A percentile compares a stretch with the other conserved stretches of the same genome.
Evolutionary conservation across 2,888 invertebrate species (phyloP).

Genomic region (Pardosa pseudoannulata): DNA sequence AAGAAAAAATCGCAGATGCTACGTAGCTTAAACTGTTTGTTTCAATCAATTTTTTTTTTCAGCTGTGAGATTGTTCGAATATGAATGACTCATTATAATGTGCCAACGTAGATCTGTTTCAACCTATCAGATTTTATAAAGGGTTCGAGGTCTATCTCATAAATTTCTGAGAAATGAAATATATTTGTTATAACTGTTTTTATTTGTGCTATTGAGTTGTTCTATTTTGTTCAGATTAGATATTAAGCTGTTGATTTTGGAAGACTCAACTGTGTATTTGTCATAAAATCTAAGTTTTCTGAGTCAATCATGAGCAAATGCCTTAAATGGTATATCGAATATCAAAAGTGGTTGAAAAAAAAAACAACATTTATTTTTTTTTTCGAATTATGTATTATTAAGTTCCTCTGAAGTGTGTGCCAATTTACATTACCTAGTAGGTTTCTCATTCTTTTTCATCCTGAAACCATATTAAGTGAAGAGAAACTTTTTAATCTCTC

Average conservation of each 20-base stretch:
- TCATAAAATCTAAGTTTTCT: background rate
- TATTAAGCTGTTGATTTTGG: background rate
- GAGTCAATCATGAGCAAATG: too few relatives aligned
- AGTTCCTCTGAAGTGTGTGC: slow-evolving; percentile 12
- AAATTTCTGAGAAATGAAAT: background rate
- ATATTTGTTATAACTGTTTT: slow-evolving; percentile 1
- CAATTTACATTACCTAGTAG: background rate
- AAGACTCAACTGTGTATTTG: background rate
- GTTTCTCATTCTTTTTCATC: background rate
- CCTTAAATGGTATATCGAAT: background rate
- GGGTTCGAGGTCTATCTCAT: background rate
- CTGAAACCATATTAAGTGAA: background rate
- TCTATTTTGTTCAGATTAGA: background rate
- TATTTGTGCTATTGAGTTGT: background rate
- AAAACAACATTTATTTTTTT: background rate
- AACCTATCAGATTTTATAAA: background rate
- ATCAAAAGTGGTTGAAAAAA: background rate
- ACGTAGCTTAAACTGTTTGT: slow-evolving; percentile 37
- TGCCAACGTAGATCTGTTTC: slow-evolving; percentile 47
- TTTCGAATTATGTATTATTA: background rate
- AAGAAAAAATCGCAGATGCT: slow-evolving; percentile 50
- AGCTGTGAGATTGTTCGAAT: background rate
- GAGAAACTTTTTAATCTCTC: background rate
- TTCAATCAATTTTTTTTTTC: background rate
- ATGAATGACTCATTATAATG: slow-evolving; percentile 7